Conservation (phyloP, 2,113 vertebrate species). For the Larimichthys polyactis region DNA sequence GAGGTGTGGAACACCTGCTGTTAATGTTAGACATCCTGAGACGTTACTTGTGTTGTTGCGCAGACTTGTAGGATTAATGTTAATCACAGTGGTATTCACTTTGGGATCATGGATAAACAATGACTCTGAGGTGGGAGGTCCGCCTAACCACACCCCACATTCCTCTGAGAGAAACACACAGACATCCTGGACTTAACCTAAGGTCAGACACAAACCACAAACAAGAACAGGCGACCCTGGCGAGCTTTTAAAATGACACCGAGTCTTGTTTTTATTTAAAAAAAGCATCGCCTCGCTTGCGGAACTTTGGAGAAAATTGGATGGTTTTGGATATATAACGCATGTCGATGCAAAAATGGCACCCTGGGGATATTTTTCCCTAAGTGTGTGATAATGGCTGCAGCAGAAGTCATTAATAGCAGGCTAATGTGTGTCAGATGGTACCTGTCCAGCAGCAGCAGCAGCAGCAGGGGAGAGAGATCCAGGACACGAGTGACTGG, state of each 20-base stretch:
- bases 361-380: constrained; percentile 63
- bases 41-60: constrained; percentile 54
- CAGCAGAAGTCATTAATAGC: constrained; percentile 79
- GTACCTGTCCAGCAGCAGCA: constrained; percentile 78
- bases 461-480: constrained; percentile 68
- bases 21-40: constrained; percentile 42
- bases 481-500: constrained; percentile 77
- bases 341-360: constrained; percentile 57
- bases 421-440: constrained; percentile 83
- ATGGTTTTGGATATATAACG: constrained; percentile 49
- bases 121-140: constrained; percentile 58
- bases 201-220: background rate
- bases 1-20: constrained; percentile 35
- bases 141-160: constrained; percentile 39
- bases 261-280: background rate
- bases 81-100: constrained; percentile 61
- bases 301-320: constrained; percentile 41
- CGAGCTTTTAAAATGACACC: constrained; percentile 2
- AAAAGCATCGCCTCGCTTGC: constrained; percentile 37
- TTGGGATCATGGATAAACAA: constrained; percentile 49
- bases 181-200: constrained; percentile 26
- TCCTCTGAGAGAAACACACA: constrained; percentile 30
- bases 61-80: constrained; percentile 64
- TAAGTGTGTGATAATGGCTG: constrained; percentile 74
- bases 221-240: background rate